A percentile compares a stretch with the other conserved stretches of the same genome.
Evolutionary conservation across 2,888 invertebrate genomes (phyloP).

Genomic region (Patella caerulea): DNA sequence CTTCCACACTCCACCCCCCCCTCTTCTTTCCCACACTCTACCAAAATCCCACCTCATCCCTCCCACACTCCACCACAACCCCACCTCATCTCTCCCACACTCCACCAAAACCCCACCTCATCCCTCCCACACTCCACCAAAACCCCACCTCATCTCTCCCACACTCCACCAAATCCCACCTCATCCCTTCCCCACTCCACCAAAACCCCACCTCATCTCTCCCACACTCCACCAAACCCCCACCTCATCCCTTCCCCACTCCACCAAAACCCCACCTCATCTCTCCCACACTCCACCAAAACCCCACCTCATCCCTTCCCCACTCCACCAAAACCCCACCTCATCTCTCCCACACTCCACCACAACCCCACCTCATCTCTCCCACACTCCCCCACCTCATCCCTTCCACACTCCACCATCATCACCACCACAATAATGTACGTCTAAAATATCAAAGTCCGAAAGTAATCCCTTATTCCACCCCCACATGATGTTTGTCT

Average conservation of each 20-base stretch:
- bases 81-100: constrained; percentile 12
- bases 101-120: no score
- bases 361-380: constrained; percentile 13
- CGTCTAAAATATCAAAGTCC: no score
- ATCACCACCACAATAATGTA: neutral
- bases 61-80: neutral
- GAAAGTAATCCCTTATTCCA: no score
- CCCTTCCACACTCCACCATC: constrained; percentile 6
- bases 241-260: constrained; percentile 11
- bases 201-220: neutral
- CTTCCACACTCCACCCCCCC: neutral
- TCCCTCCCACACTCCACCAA: neutral
- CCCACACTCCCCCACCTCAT: neutral
- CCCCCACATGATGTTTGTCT: no score
- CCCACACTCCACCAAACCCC: neutral
- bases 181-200: no score
- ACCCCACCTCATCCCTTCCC: constrained; percentile 18
- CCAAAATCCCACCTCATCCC: constrained; percentile 4
- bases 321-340: constrained; percentile 21
- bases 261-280: neutral
- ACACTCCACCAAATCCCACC: neutral
- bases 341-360: neutral
- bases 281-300: constrained; percentile 10
- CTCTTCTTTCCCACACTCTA: constrained; percentile 25
- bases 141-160: no score